Evolutionary conservation across 53 echinoderm and acorn worm genomes (phyloP).

Genomic region (Zoroaster sp.): DNA sequence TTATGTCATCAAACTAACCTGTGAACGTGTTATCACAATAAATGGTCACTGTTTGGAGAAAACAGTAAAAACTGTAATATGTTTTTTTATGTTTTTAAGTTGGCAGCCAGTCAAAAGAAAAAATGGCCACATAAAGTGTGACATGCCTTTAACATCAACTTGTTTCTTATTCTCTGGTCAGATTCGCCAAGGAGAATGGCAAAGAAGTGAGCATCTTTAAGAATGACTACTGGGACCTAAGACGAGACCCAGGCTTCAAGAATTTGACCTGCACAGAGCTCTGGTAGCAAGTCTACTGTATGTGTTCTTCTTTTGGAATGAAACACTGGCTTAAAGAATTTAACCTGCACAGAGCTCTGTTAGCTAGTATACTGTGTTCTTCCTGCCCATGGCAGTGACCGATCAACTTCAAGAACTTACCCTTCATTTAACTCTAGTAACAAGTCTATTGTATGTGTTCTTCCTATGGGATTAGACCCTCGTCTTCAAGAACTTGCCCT

Average conservation of each 20-base stretch:
- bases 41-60: no score
- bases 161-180: background rate
- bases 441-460: background rate
- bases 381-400: background rate
- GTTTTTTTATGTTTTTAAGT: no score
- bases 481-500: conserved; percentile 58
- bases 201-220: conserved; percentile 89
- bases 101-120: no score
- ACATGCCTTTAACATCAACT: background rate
- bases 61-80: no score
- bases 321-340: background rate
- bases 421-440: background rate
- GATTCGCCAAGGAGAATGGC: conserved; percentile 70
- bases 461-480: background rate
- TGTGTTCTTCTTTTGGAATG: background rate
- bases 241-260: conserved; percentile 76
- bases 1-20: no score
- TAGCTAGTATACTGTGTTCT: background rate
- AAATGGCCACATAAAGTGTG: no score
- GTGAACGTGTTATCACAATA: no score
- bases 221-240: conserved; percentile 84
- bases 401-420: conserved; percentile 60
- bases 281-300: conserved; percentile 46
- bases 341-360: background rate
- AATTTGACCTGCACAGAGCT: conserved; percentile 56